Base-by-base conservation (phyloP, 2,797 vertebrate species). In the Paratrypauchen microcephalus region DNA sequence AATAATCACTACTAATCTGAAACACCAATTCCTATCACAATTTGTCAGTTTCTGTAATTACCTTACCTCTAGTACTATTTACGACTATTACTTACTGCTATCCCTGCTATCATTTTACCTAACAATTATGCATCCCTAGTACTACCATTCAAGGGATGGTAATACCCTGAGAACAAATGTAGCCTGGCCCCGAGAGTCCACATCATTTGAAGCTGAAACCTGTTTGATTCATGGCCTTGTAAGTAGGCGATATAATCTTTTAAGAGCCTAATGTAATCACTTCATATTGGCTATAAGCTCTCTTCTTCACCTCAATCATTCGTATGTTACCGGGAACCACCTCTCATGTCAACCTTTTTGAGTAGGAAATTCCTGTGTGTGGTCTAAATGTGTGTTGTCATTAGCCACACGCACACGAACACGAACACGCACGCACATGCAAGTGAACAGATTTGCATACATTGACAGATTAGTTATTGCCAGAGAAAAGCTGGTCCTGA, bases 361-460 rank as follows among this genome's bases (percentile, higher is more conserved):
- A 56, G 72, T 68, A 58, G 68, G 64, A 66, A 78, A 54, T 65
- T 63, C 63, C 65, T 65, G 16, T 69, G 61, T 64, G 45, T 12
- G 71, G 58, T 47, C 55, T 72, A 23, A 45, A 15, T 45, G 60
- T 50, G 66, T 75, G 75, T 66, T 56, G 26, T 67, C 47, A 61
- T 19, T 73, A 57, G 23, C 39, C 32, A 69, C 32, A 54, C 18
- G 1, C 58, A 47, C 64, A 50, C 23, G 36, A 59, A 45, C 24
- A 55, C 19, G 28, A 52, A 55, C 57, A 28, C 55, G 68, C 19
- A 64, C 64, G 52, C 65, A 66, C 45, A 9, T 26, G 24, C 1
- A 83, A 79, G 71, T 62, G 68, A 73, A 73, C 76, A 89, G 82
- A 88, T 90, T 90, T 87, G 86, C 83, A 89, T 86, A 82, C 76